Conservation (phyloP, 64 coral and sea anemone genomes). For the Cladopsammia gracilis region DNA sequence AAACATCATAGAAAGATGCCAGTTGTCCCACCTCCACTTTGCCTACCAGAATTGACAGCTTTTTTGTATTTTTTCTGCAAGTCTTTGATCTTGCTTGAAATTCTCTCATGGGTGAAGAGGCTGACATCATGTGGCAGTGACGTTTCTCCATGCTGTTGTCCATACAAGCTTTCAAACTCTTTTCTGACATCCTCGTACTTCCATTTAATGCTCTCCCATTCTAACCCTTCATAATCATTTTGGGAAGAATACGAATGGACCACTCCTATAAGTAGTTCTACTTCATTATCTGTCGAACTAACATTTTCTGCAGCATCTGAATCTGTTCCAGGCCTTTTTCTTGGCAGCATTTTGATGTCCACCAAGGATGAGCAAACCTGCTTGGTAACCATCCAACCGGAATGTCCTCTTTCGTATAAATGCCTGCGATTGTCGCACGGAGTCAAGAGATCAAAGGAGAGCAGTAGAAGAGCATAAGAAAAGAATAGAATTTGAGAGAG, state of each 20-base stretch:
- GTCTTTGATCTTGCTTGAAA: slow-evolving; percentile 44
- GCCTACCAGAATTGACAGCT: neutral
- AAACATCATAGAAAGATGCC: no score
- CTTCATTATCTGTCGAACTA: slow-evolving; percentile 51
- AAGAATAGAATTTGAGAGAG: slow-evolving; percentile 7
- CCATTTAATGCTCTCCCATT: slow-evolving; percentile 63
- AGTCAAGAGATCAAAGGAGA: no score
- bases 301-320: slow-evolving; percentile 9
- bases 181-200: slow-evolving; percentile 55
- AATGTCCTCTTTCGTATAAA: no score
- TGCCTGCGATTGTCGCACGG: no score
- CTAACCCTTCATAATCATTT: slow-evolving; percentile 48
- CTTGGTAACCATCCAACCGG: slow-evolving; percentile 2
- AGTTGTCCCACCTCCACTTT: no score
- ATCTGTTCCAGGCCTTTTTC: neutral
- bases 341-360: slow-evolving; percentile 2
- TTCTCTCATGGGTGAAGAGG: slow-evolving; percentile 54
- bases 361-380: no score
- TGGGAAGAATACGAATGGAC: slow-evolving; percentile 54
- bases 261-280: slow-evolving; percentile 47
- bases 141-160: slow-evolving; percentile 16
- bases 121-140: slow-evolving; percentile 25
- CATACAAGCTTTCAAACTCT: slow-evolving; percentile 43
- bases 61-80: neutral
- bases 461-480: neutral